phyloP scores from a whole-genome alignment of 37 sponge, comb jelly and placozoan genomes.

The Spongia lamella region DNA sequence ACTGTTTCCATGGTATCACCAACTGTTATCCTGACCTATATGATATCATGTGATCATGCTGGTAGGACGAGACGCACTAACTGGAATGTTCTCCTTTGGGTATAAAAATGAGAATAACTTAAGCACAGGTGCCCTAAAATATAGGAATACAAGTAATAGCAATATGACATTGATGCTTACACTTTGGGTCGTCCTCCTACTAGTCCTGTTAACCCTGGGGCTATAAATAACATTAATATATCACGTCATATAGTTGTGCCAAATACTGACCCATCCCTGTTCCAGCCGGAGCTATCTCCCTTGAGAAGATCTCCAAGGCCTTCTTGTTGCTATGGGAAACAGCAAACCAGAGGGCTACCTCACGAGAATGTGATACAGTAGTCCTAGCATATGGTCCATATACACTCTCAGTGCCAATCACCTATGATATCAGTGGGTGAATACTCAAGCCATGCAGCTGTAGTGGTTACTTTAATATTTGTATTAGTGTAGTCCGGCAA shows the following conservation, averaged over 20 bases:
- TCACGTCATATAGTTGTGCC: not conserved
- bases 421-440: slow-evolving; percentile 8
- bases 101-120: slow-evolving; percentile 79
- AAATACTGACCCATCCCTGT: slow-evolving; percentile 86
- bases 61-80: slow-evolving; percentile 24
- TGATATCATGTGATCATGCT: slow-evolving; percentile 16
- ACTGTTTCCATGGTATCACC: slow-evolving; percentile 1
- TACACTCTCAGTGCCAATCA: slow-evolving; percentile 56
- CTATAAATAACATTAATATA: slow-evolving; percentile 22
- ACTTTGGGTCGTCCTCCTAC: slow-evolving; percentile 95
- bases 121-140: slow-evolving; percentile 80
- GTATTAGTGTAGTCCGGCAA: slow-evolving; percentile 70
- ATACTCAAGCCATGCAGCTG: not conserved
- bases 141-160: not conserved
- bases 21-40: not conserved
- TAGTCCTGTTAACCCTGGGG: slow-evolving; percentile 83
- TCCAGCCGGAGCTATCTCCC: slow-evolving; percentile 92
- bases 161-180: slow-evolving; percentile 30
- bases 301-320: slow-evolving; percentile 81
- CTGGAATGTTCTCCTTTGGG: slow-evolving; percentile 71
- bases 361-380: slow-evolving; percentile 19
- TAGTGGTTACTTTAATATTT: slow-evolving; percentile 76
- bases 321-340: slow-evolving; percentile 75
- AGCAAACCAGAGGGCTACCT: slow-evolving; percentile 83
- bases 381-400: slow-evolving; percentile 41